Evolutionary conservation across 2,113 vertebrate genomes (phyloP).

Genomic region (Rhinoptilus africanus): DNA sequence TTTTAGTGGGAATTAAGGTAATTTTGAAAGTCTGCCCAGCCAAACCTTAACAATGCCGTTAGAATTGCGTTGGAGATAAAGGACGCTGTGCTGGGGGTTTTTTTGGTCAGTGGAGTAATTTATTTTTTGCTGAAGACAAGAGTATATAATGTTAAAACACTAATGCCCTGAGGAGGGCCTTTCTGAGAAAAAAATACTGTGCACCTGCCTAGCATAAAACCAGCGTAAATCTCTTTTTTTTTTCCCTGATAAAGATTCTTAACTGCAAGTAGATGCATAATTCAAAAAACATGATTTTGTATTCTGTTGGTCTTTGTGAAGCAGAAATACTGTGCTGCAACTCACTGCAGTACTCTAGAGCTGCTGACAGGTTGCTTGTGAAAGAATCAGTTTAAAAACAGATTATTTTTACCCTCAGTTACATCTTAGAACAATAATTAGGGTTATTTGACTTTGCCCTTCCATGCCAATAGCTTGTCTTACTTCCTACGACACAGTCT

Average conservation of each 20-base stretch:
- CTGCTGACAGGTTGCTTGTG: not conserved
- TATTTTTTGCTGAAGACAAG: not conserved
- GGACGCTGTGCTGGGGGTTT: rapidly evolving
- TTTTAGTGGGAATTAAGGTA: not conserved
- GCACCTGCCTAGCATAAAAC: not conserved
- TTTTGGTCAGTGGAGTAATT: not conserved
- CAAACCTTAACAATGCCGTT: rapidly evolving
- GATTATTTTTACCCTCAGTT: not conserved
- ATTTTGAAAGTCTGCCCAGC: not conserved
- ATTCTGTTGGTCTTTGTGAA: not conserved
- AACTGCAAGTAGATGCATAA: not conserved
- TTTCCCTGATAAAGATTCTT: not conserved
- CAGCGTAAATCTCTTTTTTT: not conserved
- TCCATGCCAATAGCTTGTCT: not conserved
- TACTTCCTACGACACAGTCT: not conserved
- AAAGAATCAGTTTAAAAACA: not conserved
- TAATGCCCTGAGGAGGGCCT: not conserved
- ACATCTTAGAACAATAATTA: not conserved
- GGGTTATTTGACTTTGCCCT: not conserved
- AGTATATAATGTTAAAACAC: rapidly evolving
- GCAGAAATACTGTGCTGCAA: not conserved
- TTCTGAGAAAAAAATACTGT: not conserved
- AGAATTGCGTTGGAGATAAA: rapidly evolving
- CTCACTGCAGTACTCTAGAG: rapidly evolving
- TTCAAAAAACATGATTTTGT: not conserved